Evolutionary conservation across 2,888 invertebrate species (phyloP), one percentile per base, ranked within the genome.

Genomic region (Branchipolynoe longqiensis): DNA sequence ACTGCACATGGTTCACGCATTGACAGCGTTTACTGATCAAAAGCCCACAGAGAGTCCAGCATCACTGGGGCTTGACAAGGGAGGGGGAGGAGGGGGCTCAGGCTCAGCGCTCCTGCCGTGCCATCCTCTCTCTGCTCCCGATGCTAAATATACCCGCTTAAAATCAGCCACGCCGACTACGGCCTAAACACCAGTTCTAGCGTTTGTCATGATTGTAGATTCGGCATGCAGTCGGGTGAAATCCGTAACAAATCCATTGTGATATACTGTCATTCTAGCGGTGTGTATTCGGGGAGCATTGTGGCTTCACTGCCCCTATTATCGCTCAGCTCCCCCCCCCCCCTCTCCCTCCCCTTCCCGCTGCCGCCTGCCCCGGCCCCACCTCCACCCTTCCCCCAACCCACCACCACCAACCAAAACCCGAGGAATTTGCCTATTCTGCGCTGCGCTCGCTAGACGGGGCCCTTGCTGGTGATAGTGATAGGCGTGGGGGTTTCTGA

Each of bases 51-150:
- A 14, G 18, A 14, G 69, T 36, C 6, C 69, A 69, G 69, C 69
- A 69, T 69, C 69, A 69, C 69, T 69, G 69, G 38, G 69, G 8
- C 69, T 69, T 69, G 69, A 69, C 69, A 69, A 69, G n/a, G n/a
- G n/a, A n/a, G n/a, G n/a, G n/a, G n/a, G n/a, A n/a, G n/a, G n/a
- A n/a, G n/a, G n/a, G n/a, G n/a, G n/a, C n/a, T n/a, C n/a, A n/a
- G n/a, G n/a, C n/a, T n/a, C n/a, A n/a, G 69, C 69, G 6, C 69
- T 31, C 69, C 33, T 36, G 25, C 69, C 8, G 28, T 14, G 12
- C 6, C 33, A 36, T 69, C 33, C 69, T 36, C 69, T 69, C 69
- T 3, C 69, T 36, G 33, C 4, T 38, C n/a, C 69, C 58, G 25
- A 58, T 8, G 58, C 58, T 4, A 58, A 58, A 18, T 58, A 58